Evolutionary conservation across 2,113 vertebrate species (phyloP), one percentile per base, ranked within the genome.

Genomic region (Malurus alboscapulatus): DNA sequence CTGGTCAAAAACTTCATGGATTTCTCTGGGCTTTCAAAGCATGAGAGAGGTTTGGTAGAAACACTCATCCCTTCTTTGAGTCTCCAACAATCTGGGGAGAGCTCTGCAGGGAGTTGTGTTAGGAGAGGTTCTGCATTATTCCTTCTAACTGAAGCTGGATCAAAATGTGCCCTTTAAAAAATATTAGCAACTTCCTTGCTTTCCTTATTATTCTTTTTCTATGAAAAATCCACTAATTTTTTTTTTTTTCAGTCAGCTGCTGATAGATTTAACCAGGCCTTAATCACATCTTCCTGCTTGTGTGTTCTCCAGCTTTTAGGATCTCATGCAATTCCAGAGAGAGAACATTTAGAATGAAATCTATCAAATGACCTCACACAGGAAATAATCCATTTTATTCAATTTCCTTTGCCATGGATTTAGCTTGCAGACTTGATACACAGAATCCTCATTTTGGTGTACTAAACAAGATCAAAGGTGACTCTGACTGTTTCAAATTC

Each of bases 401-500:
- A 51, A 78, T 92, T 94, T 87, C 61, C 38, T 83, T 91, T 86
- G 57, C 50, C 30, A 34, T 25, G 61, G 84, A 72, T 93, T 94
- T 89, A 87, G 42, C 58, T 90, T 36, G 34, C 38, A 76, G 58
- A 72, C 36, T 91, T 91, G 55, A 87, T 92, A 76, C 29, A 93
- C 44, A 92, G 66, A 88, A 84, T 92, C 66, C 62, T 85, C 66
- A 57, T 91, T 94, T 88, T 96, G 63, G 69, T 82, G 18, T 69
- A 82, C 91, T 91, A 95, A 94, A 94, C 76, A 94, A 96, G 96
- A 96, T 94, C 94, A 96, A 96, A 96, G 87, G 66, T 96, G 93
- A 62, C 27, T 79, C 71, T 90, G 54, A 87, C 73, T 90, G 71
- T 87, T 87, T 69, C 58, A 79, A 80, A 71, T 92, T 92, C 69